Evolutionary conservation across 2,888 invertebrate genomes (phyloP), one percentile per base, ranked within the genome.

Genomic region (Ommatoiulus sabulosus): DNA sequence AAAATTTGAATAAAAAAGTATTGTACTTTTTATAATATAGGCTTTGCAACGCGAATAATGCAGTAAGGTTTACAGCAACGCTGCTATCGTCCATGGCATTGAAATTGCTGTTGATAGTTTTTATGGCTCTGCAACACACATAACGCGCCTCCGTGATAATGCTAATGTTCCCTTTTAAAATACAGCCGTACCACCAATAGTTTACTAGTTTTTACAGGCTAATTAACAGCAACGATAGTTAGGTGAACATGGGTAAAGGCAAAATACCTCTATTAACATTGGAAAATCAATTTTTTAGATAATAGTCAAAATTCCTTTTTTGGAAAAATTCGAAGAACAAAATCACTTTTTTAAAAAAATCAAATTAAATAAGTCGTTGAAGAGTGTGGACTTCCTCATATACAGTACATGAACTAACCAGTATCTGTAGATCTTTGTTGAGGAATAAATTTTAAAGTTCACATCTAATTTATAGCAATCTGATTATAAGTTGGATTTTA

Each of bases 21-120:
- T 80, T 80, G 80, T 80, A 80, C 80, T 80, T 80, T 80, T 80
- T 35, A 80, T 80, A 80, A 80, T 80, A 80, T 80, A 80, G 80
- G 80, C 80, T 80, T 80, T 80, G 80, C 80, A 80, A 80, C 80
- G 20, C 35, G 80, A 80, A 20, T 35, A 35, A 35, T 20, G 72
- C 72, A 72, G 72, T n/a, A n/a, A 63, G 63, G 17, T 17, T 63
- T n/a, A 63, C n/a, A n/a, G 63, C 72, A 20, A 72, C 8, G 20
- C 72, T 72, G 72, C 72, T 24, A 24, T 24, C 20, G 10, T 72
- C 72, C 72, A 20, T 10, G 72, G 72, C 5, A 20, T 10, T 63
- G 63, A 63, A 63, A 63, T 63, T 63, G 63, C 63, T 35, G 80
- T 80, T 80, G 80, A 80, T 35, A 80, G 10, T 20, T 80, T 10